Percentiles rank a stretch among this genome's conserved stretches.
These are phyloP conservation scores for Euphydryas editha DNA, from an alignment of 2,888 invertebrate genomes.

Conservation along the genomic window DNA sequence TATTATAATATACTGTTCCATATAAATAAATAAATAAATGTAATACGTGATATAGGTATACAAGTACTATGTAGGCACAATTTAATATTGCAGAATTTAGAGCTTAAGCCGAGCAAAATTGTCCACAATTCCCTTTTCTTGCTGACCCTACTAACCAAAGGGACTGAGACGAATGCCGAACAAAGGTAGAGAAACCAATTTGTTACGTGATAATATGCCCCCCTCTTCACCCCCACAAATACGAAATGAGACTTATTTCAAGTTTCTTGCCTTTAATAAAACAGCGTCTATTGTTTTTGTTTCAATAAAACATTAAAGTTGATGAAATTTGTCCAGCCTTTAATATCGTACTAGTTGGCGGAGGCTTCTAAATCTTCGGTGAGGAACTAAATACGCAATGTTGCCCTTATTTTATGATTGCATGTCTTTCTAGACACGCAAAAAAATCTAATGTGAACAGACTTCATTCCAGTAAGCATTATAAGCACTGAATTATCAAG, in stretches of 20 bases:
- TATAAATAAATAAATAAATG: too few relatives aligned
- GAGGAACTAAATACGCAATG: too few relatives aligned
- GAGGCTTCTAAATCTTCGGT: too few relatives aligned
- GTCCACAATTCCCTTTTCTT: slow-evolving; percentile 38
- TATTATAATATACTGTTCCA: too few relatives aligned
- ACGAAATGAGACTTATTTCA: slow-evolving; percentile 65
- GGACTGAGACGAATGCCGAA: slow-evolving; percentile 67
- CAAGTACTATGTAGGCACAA: slow-evolving; percentile 9
- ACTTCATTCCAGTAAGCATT: too few relatives aligned
- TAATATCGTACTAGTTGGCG: too few relatives aligned
- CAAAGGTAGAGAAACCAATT: slow-evolving; percentile 83
- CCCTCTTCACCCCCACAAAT: slow-evolving; percentile 50
- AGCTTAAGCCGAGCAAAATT: neutral
- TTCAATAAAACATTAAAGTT: slow-evolving; percentile 33
- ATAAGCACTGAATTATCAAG: too few relatives aligned
- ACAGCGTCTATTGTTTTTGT: slow-evolving; percentile 48
- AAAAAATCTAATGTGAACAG: too few relatives aligned
- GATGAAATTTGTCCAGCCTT: too few relatives aligned
- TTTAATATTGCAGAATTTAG: neutral
- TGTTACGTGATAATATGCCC: slow-evolving; percentile 83
- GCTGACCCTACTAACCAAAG: slow-evolving; percentile 66
- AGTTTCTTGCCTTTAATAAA: slow-evolving; percentile 56
- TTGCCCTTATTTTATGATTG: too few relatives aligned
- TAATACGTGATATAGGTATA: neutral
- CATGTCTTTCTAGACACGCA: too few relatives aligned